A percentile compares a stretch with the other conserved stretches of the same genome.
These are phyloP conservation scores for Drosophila triauraria DNA, from an alignment of 1,140 invertebrate species.

Conservation along the genomic window DNA sequence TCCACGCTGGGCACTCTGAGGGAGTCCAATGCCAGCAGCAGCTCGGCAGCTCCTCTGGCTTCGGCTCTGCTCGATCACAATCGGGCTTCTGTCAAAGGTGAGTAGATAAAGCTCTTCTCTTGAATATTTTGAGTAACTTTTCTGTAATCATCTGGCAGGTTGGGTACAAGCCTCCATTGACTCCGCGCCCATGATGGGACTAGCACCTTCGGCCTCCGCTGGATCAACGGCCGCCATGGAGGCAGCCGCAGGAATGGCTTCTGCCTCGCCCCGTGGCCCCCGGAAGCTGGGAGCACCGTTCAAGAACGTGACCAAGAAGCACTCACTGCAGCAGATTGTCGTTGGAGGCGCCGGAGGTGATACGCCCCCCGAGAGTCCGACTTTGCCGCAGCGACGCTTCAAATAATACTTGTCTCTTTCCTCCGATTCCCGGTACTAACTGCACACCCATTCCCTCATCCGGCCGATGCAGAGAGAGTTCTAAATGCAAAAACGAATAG, in stretches of 20 bases:
- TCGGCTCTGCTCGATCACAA: constrained; percentile 86
- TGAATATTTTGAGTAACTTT: too few relatives aligned
- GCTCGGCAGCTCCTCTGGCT: constrained; percentile 82
- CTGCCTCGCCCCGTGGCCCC: constrained; percentile 85
- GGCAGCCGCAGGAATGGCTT: constrained; percentile 57
- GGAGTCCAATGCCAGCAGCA: constrained; percentile 69
- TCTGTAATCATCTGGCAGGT: constrained; percentile 35
- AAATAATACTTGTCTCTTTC: constrained; percentile 67
- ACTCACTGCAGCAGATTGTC: constrained; percentile 76
- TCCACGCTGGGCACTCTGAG: constrained; percentile 61
- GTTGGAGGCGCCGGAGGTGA: constrained; percentile 59
- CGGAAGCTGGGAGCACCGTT: constrained; percentile 86
- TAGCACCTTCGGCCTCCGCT: constrained; percentile 72
- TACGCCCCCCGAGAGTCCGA: constrained; percentile 86
- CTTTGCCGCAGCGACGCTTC: constrained; percentile 79
- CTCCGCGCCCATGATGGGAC: constrained; percentile 61
- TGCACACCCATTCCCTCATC: constrained; percentile 67
- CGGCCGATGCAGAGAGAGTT: constrained; percentile 50
- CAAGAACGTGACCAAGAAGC: constrained; percentile 85
- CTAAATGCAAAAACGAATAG: constrained; percentile 66
- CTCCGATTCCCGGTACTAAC: constrained; percentile 46
- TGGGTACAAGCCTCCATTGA: constrained; percentile 84
- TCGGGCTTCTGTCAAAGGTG: constrained; percentile 79
- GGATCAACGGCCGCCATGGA: constrained; percentile 80
- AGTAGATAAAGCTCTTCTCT: neutral